These are phyloP conservation scores for Sander vitreus DNA, from an alignment of 2,113 vertebrate genomes.

Conservation along the genomic window DNA sequence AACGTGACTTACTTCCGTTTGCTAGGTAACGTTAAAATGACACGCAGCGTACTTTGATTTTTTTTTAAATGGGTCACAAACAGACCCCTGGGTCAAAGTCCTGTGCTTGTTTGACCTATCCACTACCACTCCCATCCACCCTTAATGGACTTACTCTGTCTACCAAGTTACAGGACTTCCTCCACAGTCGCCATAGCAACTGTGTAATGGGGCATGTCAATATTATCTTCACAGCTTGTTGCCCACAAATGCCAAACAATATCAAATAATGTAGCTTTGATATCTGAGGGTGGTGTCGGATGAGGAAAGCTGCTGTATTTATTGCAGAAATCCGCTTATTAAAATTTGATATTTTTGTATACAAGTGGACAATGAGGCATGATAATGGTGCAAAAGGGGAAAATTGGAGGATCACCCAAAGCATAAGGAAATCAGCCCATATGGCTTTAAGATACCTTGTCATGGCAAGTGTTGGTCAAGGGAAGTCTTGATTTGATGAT, in stretches of 20 bases:
- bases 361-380: not conserved
- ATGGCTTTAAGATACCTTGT: not conserved
- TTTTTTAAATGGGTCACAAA: no score
- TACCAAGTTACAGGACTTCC: no score
- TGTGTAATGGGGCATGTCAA: not conserved
- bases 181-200: not conserved
- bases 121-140: no score
- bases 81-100: no score
- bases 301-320: not conserved
- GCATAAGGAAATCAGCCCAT: not conserved
- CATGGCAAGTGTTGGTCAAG: not conserved
- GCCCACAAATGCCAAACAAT: not conserved
- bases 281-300: not conserved
- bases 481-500: not conserved
- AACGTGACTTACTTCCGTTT: no score
- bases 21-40: no score
- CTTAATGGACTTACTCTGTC: no score
- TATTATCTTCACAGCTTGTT: not conserved
- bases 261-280: not conserved
- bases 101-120: no score
- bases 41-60: no score
- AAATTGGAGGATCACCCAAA: not conserved
- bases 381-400: not conserved
- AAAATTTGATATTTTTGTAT: not conserved
- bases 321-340: not conserved